Evolutionary conservation across 2,888 invertebrate genomes (phyloP).

Genomic region (Melanotus villosus): DNA sequence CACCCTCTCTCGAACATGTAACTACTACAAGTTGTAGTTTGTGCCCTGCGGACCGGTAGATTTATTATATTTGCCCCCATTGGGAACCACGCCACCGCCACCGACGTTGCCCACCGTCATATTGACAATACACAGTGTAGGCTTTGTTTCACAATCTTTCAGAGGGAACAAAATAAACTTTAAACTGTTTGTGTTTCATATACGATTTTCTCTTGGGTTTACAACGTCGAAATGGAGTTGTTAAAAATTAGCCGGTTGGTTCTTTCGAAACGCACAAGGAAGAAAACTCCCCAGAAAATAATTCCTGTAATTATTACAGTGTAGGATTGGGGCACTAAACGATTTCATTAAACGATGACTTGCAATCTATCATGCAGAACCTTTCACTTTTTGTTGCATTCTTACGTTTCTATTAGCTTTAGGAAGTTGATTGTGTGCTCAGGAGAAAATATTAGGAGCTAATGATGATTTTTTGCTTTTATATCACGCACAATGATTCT

Average conservation of each 20-base stretch:
- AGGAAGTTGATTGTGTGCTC: no score
- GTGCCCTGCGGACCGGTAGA: conserved; percentile 48
- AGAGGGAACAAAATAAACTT: conserved; percentile 20
- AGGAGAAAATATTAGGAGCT: no score
- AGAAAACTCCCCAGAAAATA: no score
- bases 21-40: conserved; percentile 47
- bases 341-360: no score
- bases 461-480: no score
- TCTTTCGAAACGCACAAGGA: neutral
- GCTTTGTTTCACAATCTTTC: conserved; percentile 26
- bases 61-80: conserved; percentile 51
- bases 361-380: no score
- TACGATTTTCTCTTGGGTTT: conserved; percentile 11
- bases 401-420: no score
- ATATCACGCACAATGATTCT: no score
- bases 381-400: no score
- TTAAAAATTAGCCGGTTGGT: neutral
- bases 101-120: conserved; percentile 20
- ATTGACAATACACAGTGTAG: conserved; percentile 30
- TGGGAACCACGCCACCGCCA: conserved; percentile 31
- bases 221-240: neutral
- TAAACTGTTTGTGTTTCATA: conserved; percentile 30
- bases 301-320: no score
- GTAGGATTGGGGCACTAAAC: no score
- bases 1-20: conserved; percentile 5